phyloP scores from a whole-genome alignment of 1,140 invertebrate species.

The Reticulitermes speratus region DNA sequence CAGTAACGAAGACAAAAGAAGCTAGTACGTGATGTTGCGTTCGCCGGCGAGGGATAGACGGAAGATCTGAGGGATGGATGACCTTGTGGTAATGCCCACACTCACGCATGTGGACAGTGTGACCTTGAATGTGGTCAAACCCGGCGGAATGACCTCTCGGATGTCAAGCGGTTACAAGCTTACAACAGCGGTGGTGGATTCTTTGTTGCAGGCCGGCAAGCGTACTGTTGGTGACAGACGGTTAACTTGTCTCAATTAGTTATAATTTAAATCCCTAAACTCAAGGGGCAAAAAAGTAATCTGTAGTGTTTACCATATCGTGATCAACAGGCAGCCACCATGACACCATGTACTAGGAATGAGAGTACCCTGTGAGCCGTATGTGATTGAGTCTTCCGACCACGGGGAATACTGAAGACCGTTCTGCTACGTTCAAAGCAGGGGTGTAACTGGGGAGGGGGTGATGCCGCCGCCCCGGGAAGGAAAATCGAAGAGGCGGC shows the following conservation, averaged over 20 bases:
- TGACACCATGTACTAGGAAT: too few species aligned
- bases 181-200: constrained; percentile 29
- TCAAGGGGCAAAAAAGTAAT: not conserved
- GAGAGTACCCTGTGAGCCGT: too few species aligned
- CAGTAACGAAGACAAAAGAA: not conserved
- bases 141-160: constrained; percentile 29
- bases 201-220: not conserved
- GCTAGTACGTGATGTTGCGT: not conserved
- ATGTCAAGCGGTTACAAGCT: constrained; percentile 41
- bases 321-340: too few species aligned
- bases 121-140: constrained; percentile 32
- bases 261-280: not conserved
- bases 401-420: too few species aligned
- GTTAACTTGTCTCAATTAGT: not conserved
- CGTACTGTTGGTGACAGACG: not conserved
- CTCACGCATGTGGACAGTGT: constrained; percentile 38
- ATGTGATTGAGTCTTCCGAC: too few species aligned
- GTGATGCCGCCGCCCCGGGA: too few species aligned
- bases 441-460: too few species aligned
- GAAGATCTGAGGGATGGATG: constrained; percentile 34
- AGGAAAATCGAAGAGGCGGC: too few species aligned
- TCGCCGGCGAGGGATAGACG: not conserved
- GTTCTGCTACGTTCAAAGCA: too few species aligned
- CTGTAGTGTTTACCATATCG: too few species aligned
- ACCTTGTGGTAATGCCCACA: constrained; percentile 39